Evolutionary conservation across 2,888 invertebrate species (phyloP).

Genomic region (Cheiracanthium punctorium): DNA sequence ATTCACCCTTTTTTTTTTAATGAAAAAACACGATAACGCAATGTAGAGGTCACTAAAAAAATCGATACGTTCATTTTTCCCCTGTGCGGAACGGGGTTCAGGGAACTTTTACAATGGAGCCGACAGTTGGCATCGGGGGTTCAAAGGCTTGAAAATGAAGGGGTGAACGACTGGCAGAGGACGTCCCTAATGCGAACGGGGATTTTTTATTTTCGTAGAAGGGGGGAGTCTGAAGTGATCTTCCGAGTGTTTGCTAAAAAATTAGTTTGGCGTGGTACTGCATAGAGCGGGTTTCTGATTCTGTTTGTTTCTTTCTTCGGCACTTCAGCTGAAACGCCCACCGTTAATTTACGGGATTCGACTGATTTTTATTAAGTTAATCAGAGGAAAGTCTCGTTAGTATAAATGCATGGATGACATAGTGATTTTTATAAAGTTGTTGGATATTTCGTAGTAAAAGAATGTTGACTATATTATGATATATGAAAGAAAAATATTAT

Average conservation of each 20-base stretch:
- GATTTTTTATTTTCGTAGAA: background rate
- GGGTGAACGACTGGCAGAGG: conserved; percentile 12
- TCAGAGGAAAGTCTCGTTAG: no score
- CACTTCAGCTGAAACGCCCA: no score
- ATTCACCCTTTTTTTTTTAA: background rate
- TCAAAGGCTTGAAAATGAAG: background rate
- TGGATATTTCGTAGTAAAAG: no score
- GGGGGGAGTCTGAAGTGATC: background rate
- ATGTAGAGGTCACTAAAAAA: conserved; percentile 13
- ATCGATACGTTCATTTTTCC: background rate
- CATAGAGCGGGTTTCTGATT: background rate
- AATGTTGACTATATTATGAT: no score
- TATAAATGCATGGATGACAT: no score
- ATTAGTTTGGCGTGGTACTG: background rate
- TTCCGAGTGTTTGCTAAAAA: background rate
- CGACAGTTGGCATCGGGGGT: conserved; percentile 6
- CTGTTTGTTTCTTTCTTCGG: no score
- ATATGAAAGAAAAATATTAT: no score
- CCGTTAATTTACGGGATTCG: no score
- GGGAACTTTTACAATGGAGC: background rate
- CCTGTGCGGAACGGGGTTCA: background rate
- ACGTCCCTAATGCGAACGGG: conserved; percentile 13
- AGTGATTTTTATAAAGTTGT: no score
- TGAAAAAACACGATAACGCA: background rate
- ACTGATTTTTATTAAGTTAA: no score